Evolutionary conservation across 2,888 invertebrate genomes (phyloP), one percentile per base, ranked within the genome.

Genomic region (Cheilosia urbana): DNA sequence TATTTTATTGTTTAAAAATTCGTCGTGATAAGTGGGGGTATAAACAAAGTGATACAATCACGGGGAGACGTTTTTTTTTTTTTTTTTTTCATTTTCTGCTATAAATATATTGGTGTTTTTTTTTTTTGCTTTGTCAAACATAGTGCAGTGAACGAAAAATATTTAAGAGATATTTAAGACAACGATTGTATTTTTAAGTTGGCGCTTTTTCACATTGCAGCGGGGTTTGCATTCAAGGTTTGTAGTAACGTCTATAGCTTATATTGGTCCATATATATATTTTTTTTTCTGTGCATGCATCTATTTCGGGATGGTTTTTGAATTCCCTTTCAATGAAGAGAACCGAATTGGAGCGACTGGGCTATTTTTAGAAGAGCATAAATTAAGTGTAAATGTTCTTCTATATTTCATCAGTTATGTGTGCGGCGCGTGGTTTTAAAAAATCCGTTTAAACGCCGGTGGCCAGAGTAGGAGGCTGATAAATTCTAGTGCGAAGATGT

Each of bases 171-270:
- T n/a, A 71, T 24, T 30, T 21, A 51, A 27, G 62, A 66, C 37
- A 62, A 40, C 34, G 45, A 42, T 5, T 63, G 53, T 75, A 75
- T 84, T 75, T 71, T 79, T 62, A 53, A 66, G 34, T 75, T 66
- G 65, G 75, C 75, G 84, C 75, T 49, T 69, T 40, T 49, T 58
- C 30, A 27, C 47, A 42, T 49, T 60, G 72, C 79, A 79, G 21
- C 53, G 68, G 60, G 49, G 34, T 7, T 66, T 49, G 58, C 73
- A 75, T 65, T 79, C 69, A 84, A 84, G 84, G 84, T 84, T 84
- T 84, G 79, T 84, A 53, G 24, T 45, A 53, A 73, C 4, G 24
- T 34, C 13, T 45, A 27, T 27, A 27, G 27, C 19, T n/a, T 27
- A 6, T 21, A 42, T 1, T 58, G 27, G 19, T 62, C 65, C n/a